A percentile compares a stretch with the other conserved stretches of the same genome.
phyloP scores from a whole-genome alignment of 2,113 vertebrate species.

The Neolamprologus falcicula region DNA sequence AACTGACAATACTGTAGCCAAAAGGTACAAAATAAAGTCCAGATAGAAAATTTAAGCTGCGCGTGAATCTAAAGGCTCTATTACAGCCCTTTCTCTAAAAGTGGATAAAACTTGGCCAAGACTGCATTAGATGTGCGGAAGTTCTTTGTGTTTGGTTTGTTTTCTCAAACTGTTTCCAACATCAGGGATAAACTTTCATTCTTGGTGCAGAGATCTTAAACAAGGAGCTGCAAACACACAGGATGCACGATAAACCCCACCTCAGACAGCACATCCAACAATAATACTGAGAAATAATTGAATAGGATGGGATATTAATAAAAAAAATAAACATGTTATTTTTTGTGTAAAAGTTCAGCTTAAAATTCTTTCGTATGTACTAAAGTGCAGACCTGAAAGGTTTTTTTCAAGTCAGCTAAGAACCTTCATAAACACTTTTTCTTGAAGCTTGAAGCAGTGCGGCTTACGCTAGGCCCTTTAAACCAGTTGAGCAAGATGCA shows the following conservation, averaged over 20 bases:
- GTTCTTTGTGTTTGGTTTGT: not conserved
- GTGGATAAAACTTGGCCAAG: not conserved
- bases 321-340: not conserved
- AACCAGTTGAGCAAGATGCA: not conserved
- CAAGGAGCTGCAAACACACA: not conserved
- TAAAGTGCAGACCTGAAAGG: not conserved
- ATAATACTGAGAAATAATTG: not conserved
- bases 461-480: not conserved
- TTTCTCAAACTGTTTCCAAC: not conserved
- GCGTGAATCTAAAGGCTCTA: not conserved
- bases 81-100: not conserved
- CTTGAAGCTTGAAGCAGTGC: not conserved
- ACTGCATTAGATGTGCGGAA: not conserved
- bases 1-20: conserved; percentile 36
- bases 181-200: not conserved
- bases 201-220: not conserved
- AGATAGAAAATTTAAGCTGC: not conserved
- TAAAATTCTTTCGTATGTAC: not conserved
- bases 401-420: not conserved
- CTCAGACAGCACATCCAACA: not conserved
- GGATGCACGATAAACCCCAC: not conserved
- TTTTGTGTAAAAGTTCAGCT: not conserved
- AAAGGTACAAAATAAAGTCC: conserved; percentile 67
- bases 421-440: not conserved
- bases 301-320: not conserved